Evolutionary conservation across 1,140 invertebrate genomes (phyloP).

Genomic region (Neodiprion lecontei): DNA sequence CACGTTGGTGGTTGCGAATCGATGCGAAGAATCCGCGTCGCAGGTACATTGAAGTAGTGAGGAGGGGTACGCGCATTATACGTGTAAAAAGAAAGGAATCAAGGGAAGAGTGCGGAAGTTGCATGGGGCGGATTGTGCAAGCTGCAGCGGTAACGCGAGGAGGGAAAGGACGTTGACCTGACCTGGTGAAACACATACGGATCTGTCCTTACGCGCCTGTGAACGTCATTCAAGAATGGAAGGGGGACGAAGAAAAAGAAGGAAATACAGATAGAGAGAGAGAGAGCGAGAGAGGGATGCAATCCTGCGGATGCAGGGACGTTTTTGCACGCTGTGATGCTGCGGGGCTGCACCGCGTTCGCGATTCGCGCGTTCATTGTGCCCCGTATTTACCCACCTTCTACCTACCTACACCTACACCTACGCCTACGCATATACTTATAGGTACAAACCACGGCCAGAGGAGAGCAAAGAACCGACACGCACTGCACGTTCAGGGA

Average conservation of each 20-base stretch:
- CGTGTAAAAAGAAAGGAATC: not conserved
- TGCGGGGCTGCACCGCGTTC: too few species aligned
- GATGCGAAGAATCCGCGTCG: not conserved
- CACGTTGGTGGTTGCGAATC: not conserved
- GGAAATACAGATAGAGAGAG: not conserved
- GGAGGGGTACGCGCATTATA: too few species aligned
- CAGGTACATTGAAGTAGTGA: too few species aligned
- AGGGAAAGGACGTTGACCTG: slow-evolving; percentile 60
- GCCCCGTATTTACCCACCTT: too few species aligned
- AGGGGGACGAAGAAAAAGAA: slow-evolving; percentile 12
- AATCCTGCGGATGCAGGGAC: slow-evolving; percentile 38
- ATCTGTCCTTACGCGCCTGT: slow-evolving; percentile 46
- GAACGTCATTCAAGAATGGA: slow-evolving; percentile 22
- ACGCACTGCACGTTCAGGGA: too few species aligned
- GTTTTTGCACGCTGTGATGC: too few species aligned
- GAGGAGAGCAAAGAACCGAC: too few species aligned
- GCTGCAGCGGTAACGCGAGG: slow-evolving; percentile 19
- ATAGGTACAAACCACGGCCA: too few species aligned
- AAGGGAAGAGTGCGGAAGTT: not conserved
- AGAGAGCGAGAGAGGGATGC: slow-evolving; percentile 41
- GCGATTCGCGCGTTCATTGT: too few species aligned
- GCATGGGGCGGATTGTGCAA: slow-evolving; percentile 18
- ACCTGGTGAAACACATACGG: slow-evolving; percentile 63
- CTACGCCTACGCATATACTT: too few species aligned
- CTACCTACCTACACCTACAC: too few species aligned